A percentile compares a stretch with the other conserved stretches of the same genome.
phyloP scores from a whole-genome alignment of 2,113 vertebrate genomes.

The Sylvietta virens region DNA sequence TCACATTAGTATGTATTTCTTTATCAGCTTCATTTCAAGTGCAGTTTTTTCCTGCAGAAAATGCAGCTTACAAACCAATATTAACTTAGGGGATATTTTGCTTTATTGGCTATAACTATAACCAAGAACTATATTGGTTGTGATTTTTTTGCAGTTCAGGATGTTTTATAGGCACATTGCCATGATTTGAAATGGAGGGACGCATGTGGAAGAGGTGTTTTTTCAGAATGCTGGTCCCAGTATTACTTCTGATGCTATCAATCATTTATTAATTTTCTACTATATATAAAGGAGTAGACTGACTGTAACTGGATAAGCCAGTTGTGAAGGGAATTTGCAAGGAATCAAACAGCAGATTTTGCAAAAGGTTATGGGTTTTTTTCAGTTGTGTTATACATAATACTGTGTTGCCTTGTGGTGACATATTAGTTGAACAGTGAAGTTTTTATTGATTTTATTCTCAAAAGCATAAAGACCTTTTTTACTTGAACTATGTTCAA shows the following conservation, averaged over 20 bases:
- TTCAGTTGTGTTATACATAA: background rate
- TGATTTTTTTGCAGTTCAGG: background rate
- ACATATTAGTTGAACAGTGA: background rate
- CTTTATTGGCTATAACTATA: background rate
- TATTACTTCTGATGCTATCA: background rate
- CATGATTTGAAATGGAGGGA: background rate
- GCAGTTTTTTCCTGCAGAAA: background rate
- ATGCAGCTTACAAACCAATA: background rate
- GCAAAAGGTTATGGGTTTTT: background rate
- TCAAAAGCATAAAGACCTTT: background rate
- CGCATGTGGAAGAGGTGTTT: accelerated
- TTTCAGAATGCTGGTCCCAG: background rate
- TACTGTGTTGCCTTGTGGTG: background rate
- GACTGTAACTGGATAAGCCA: background rate
- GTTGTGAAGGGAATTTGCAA: background rate
- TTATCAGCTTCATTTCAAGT: background rate
- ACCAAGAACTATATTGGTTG: background rate
- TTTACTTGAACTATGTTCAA: background rate
- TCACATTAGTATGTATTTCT: background rate
- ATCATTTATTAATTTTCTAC: background rate
- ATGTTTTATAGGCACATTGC: background rate
- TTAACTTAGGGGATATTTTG: background rate
- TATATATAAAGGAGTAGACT: background rate
- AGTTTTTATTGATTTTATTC: background rate
- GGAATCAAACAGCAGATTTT: background rate